Conservation (phyloP, 2,113 vertebrate genomes). For the Clinocottus analis region DNA sequence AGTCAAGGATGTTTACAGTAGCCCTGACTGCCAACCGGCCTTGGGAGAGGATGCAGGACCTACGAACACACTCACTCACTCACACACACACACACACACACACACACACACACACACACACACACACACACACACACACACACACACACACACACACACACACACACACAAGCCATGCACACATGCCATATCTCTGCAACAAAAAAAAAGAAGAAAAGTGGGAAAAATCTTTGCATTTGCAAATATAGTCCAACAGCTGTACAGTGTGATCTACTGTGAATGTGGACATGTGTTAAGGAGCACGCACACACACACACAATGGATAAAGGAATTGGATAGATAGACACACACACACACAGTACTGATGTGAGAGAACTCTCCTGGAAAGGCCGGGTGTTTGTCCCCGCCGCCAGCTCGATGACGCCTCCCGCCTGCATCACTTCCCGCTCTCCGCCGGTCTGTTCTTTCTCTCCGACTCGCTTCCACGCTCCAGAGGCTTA, state of each 20-base stretch:
- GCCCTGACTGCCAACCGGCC: conserved; percentile 84
- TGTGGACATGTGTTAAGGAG: not conserved
- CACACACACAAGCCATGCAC: too few species aligned
- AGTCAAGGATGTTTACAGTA: conserved; percentile 99
- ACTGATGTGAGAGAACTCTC: not conserved
- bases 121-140: conserved; percentile 13
- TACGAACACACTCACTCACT: conserved; percentile 2
- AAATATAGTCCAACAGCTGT: not conserved
- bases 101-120: not conserved
- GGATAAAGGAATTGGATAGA: not conserved
- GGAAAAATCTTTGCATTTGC: not conserved
- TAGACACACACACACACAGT: not conserved
- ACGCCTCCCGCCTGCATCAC: conserved; percentile 14
- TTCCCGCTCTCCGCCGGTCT: conserved; percentile 1
- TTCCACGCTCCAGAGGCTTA: not conserved
- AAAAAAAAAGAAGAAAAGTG: too few species aligned
- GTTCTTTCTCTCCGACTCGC: not conserved
- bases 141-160: not conserved
- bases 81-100: conserved; percentile 14
- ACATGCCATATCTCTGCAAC: not conserved
- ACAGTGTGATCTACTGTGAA: not conserved
- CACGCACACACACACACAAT: not conserved
- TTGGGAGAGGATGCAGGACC: conserved; percentile 9
- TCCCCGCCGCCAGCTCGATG: conserved; percentile 7
- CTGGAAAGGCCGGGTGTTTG: not conserved